These are phyloP conservation scores for Harpagifer antarcticus DNA, from an alignment of 2,797 vertebrate genomes.

Conservation along the genomic window DNA sequence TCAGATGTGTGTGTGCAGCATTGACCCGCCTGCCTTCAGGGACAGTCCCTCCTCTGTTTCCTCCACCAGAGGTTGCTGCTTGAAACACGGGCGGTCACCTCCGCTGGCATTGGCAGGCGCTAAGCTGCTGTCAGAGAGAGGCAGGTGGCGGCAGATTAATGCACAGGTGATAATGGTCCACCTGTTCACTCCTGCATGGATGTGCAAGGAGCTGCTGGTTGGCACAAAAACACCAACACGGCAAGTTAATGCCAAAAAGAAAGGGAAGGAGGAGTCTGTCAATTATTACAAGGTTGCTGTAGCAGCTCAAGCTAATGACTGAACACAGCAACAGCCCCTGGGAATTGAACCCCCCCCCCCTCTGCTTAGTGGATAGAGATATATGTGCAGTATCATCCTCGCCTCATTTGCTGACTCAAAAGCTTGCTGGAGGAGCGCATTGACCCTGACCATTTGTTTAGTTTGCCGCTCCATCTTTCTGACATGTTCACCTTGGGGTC, in stretches of 20 bases:
- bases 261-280: slow-evolving; percentile 33
- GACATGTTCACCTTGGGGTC: slow-evolving; percentile 84
- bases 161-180: slow-evolving; percentile 81
- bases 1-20: slow-evolving; percentile 41
- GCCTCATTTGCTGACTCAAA: slow-evolving; percentile 75
- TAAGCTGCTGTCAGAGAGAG: slow-evolving; percentile 75
- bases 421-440: slow-evolving; percentile 54
- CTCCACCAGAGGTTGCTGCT: slow-evolving; percentile 47
- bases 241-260: slow-evolving; percentile 13
- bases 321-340: slow-evolving; percentile 40
- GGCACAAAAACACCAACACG: slow-evolving; percentile 32
- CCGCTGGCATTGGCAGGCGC: slow-evolving; percentile 53
- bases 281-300: slow-evolving; percentile 39
- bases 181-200: slow-evolving; percentile 72
- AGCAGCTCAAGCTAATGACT: slow-evolving; percentile 50
- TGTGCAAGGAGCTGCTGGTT: slow-evolving; percentile 31
- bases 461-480: slow-evolving; percentile 75
- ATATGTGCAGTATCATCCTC: slow-evolving; percentile 56
- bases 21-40: slow-evolving; percentile 37
- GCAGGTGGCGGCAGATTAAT: slow-evolving; percentile 77
- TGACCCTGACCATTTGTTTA: slow-evolving; percentile 67
- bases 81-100: slow-evolving; percentile 55
- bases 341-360: slow-evolving; percentile 23
- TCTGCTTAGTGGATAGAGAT: slow-evolving; percentile 39
- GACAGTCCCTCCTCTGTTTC: slow-evolving; percentile 38